Percentiles rank a stretch among this genome's conserved stretches.
Conservation (phyloP, 2,797 vertebrate species). For the Acomys russatus region DNA sequence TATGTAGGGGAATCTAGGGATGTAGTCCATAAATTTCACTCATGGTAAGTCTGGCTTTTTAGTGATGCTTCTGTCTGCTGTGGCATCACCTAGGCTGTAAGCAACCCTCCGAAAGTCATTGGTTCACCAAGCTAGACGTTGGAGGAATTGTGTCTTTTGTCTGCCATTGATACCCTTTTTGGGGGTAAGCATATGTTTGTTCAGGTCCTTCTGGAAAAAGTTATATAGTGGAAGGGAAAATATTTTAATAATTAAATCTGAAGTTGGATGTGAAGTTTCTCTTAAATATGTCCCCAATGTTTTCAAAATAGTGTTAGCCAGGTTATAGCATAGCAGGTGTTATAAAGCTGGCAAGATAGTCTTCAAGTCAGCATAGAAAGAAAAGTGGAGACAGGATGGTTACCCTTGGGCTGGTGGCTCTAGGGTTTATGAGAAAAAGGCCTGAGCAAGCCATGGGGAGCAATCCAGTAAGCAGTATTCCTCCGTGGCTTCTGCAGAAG, state of each 20-base stretch:
- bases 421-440: neutral
- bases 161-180: neutral
- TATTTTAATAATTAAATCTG: slow-evolving; percentile 29
- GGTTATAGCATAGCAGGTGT: neutral
- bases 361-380: neutral
- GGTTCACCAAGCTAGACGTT: neutral
- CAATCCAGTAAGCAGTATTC: neutral
- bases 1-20: neutral
- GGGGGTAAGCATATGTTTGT: neutral
- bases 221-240: neutral
- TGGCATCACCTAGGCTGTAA: neutral
- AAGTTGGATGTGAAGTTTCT: slow-evolving; percentile 50
- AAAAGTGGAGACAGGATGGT: neutral
- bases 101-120: neutral
- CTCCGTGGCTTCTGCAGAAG: neutral
- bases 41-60: neutral
- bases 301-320: neutral
- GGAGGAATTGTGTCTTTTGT: neutral
- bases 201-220: neutral
- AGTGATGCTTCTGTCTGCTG: too few species aligned
- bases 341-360: neutral
- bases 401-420: neutral
- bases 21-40: neutral
- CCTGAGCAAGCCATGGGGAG: neutral
- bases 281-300: neutral